phyloP scores from a whole-genome alignment of 1,140 invertebrate genomes.

The Sipha flava region DNA sequence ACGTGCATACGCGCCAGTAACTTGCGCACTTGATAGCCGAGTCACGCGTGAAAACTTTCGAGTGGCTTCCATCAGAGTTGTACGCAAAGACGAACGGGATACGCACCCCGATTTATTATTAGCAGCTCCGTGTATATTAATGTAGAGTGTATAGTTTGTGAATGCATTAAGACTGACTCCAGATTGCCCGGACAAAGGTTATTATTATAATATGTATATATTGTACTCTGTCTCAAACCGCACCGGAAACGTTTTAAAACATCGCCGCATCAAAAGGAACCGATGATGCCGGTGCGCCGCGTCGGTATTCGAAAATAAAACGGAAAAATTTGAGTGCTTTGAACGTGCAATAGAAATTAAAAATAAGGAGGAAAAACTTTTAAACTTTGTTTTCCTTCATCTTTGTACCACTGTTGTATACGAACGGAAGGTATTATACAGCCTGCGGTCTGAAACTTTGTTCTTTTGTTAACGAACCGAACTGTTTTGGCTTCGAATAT shows the following conservation, averaged over 20 bases:
- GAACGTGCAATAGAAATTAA: neutral
- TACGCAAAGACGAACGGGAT: neutral
- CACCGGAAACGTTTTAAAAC: neutral
- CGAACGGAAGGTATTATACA: too few species aligned
- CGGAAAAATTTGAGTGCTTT: neutral
- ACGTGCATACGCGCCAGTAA: too few species aligned
- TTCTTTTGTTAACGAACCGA: neutral
- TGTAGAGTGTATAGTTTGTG: neutral
- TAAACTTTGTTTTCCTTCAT: too few species aligned
- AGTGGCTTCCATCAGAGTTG: neutral
- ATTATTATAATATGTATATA: neutral
- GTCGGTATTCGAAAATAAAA: neutral
- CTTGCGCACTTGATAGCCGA: neutral
- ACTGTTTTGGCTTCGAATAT: neutral
- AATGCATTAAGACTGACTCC: slow-evolving; percentile 18
- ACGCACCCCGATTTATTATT: neutral
- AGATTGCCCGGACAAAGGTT: slow-evolving; percentile 6
- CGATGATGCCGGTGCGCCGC: too few species aligned
- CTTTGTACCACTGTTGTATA: too few species aligned
- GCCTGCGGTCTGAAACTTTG: neutral
- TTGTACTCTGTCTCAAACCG: neutral
- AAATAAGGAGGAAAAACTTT: too few species aligned
- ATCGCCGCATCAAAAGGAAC: neutral
- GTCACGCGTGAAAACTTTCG: slow-evolving; percentile 16
- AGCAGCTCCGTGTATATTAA: neutral